A percentile compares a stretch with the other conserved stretches of the same genome.
phyloP scores from a whole-genome alignment of 2,888 invertebrate genomes.

The Acanthosepion esculentum region DNA sequence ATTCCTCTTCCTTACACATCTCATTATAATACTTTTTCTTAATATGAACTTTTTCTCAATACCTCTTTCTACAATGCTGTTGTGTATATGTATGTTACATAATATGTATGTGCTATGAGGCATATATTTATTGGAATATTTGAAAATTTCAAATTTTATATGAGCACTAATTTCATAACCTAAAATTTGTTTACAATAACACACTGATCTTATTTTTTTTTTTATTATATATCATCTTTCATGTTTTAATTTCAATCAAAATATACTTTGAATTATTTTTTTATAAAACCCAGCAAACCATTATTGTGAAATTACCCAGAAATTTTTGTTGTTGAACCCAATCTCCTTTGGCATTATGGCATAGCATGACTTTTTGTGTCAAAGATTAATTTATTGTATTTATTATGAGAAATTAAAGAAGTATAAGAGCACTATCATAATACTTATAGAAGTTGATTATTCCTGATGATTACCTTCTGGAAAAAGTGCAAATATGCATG shows the following conservation, averaged over 20 bases:
- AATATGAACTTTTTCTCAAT: background rate
- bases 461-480: no score
- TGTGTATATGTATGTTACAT: background rate
- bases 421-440: background rate
- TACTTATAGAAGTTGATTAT: no score
- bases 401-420: background rate
- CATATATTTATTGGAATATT: background rate
- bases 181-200: background rate
- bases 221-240: no score
- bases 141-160: background rate
- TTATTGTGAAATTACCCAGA: background rate
- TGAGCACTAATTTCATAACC: no score
- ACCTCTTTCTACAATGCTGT: background rate
- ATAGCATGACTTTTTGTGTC: background rate
- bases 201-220: background rate
- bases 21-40: background rate
- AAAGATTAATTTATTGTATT: background rate
- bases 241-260: no score
- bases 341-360: background rate
- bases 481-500: no score
- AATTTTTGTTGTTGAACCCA: background rate
- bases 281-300: background rate
- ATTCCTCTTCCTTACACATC: background rate
- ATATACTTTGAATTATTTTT: no score
- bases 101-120: background rate